phyloP scores from a whole-genome alignment of 2,797 vertebrate genomes.

The Falco naumanni region DNA sequence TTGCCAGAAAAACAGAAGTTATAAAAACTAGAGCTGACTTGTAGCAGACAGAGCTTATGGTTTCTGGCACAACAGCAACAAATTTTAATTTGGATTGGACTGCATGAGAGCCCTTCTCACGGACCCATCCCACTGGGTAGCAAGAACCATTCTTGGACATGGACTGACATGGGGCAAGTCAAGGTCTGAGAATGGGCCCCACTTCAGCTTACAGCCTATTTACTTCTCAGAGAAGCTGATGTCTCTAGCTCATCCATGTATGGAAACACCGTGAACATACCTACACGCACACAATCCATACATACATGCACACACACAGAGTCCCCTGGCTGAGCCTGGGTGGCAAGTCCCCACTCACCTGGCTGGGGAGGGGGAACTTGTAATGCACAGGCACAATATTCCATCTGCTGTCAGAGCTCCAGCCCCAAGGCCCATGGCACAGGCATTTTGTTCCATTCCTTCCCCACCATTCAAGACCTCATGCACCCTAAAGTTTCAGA shows the following conservation, averaged over 20 bases:
- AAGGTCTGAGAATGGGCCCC: background rate
- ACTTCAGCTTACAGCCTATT: background rate
- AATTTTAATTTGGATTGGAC: background rate
- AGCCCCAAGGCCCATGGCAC: fast-evolving
- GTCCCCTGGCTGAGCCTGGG: background rate
- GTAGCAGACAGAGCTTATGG: background rate
- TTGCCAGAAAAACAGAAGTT: background rate
- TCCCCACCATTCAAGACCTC: background rate
- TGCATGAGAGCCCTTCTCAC: background rate
- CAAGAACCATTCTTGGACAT: background rate
- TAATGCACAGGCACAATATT: background rate
- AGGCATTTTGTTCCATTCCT: background rate
- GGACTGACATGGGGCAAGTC: background rate
- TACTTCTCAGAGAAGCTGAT: background rate
- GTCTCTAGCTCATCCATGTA: background rate
- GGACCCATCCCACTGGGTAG: background rate
- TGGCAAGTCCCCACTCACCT: background rate
- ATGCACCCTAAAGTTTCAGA: background rate
- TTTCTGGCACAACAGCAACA: background rate
- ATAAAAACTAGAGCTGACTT: background rate
- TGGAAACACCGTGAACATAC: background rate
- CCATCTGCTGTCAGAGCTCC: background rate
- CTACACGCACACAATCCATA: background rate
- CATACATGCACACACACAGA: fast-evolving
- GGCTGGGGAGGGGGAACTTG: background rate